Conservation (phyloP, 2,113 vertebrate species). For the Nothocercus julius region DNA sequence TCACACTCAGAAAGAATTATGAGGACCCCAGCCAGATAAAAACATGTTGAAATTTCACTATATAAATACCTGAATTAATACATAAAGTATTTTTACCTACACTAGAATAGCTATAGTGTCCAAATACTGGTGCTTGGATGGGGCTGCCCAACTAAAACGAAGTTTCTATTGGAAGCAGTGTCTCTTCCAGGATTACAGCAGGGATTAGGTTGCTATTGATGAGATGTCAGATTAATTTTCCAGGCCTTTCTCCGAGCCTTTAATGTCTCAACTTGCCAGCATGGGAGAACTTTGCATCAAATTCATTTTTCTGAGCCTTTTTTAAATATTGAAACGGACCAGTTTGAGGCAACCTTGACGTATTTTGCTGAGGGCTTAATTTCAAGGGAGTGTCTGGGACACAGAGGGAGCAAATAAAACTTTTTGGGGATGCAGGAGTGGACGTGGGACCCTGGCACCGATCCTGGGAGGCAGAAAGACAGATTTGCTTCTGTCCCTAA, state of each 20-base stretch:
- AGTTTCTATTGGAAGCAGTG: fast-evolving
- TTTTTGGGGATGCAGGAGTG: fast-evolving
- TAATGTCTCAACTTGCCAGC: background rate
- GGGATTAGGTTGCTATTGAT: background rate
- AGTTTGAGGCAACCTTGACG: background rate
- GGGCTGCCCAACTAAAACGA: background rate
- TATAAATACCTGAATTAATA: too few species aligned
- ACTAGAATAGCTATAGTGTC: background rate
- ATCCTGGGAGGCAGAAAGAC: background rate
- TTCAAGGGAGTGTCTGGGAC: background rate
- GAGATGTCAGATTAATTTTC: background rate
- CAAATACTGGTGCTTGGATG: background rate
- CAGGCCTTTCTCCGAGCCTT: background rate
- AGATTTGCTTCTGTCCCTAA: background rate
- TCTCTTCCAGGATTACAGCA: background rate
- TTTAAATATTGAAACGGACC: background rate
- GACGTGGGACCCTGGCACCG: background rate
- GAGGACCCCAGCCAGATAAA: background rate
- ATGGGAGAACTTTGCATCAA: background rate
- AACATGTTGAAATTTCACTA: background rate
- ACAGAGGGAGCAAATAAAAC: background rate
- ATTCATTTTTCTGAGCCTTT: background rate
- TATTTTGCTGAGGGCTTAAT: background rate
- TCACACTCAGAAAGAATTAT: background rate
- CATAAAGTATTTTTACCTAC: background rate